Conservation (phyloP, 2,888 invertebrate species). For the Ischnus inquisitorius region DNA sequence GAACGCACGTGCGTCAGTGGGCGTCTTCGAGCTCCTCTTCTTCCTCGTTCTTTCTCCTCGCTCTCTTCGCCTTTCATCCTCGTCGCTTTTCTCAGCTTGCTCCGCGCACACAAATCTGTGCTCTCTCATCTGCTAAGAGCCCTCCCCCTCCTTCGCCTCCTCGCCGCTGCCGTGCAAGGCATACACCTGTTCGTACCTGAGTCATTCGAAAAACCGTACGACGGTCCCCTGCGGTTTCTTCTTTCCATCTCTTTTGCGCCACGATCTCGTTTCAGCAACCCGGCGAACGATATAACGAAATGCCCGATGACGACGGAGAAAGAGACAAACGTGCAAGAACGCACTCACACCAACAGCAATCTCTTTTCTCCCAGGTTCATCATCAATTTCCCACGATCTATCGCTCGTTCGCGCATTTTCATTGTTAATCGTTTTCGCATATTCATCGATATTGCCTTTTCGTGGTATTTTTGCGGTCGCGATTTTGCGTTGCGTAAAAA, state of each 20-base stretch:
- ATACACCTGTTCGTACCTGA: conserved; percentile 77
- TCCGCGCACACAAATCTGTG: conserved; percentile 52
- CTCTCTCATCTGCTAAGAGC: conserved; percentile 32
- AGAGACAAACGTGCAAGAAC: conserved; percentile 19
- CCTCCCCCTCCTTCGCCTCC: no score
- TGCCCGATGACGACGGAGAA: conserved; percentile 15
- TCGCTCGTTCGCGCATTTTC: conserved; percentile 7
- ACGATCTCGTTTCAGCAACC: conserved; percentile 18
- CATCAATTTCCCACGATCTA: conserved; percentile 67
- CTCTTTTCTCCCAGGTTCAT: conserved; percentile 59
- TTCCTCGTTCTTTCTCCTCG: conserved; percentile 37
- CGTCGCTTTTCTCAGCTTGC: conserved; percentile 45
- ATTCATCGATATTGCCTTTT: conserved; percentile 1
- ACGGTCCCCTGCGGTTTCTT: conserved; percentile 74
- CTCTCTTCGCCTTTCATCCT: conserved; percentile 41
- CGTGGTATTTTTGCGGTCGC: neutral
- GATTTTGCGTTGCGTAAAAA: neutral
- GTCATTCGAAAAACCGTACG: conserved; percentile 72
- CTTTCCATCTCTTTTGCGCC: conserved; percentile 50
- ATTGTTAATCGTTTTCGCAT: neutral
- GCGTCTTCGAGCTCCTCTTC: conserved; percentile 50
- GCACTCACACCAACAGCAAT: conserved; percentile 62
- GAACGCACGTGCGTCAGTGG: conserved; percentile 71
- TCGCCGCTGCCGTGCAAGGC: conserved; percentile 56
- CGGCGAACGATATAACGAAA: conserved; percentile 32